Base-by-base conservation (phyloP, 64 coral and sea anemone species). In the Montipora foliosa region DNA sequence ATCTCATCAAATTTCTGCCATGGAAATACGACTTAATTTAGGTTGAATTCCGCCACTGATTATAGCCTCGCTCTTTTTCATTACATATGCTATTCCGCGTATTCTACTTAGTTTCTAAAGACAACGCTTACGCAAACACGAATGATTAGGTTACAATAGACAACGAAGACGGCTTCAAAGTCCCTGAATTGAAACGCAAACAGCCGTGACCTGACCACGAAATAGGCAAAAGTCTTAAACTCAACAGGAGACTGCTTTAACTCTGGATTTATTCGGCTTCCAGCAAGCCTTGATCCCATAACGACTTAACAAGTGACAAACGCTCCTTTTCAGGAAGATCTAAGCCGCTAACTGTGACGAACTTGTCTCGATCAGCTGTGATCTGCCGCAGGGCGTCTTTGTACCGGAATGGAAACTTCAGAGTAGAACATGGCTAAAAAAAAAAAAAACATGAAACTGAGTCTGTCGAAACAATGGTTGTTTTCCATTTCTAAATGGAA, bases 211-310 rank as follows among this genome's bases (percentile, higher is more conserved):
- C 29, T 1, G 15, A 50, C 15, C 12, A 78, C 13, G 6, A 13
- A 13, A 19, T 22, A 70, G 17, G 62, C 13, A 62, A 1, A 57
- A 37, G 3, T 6, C 2, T 17, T 11, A 1, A 67, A 84, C 62
- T 84, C 5, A 71, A 86, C 66, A 15, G 82, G 0, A 16, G 15
- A 2, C 16, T 70, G 19, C 60, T 71, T 72, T 2, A 84, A 16
- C 14, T 6, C 19, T 14, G 1, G 25, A 71, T 1, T 71, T 51
- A 86, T 21, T 86, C 82, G 7, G 49, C 29, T 73, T 52, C 75
- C 25, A 93, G 19, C 20, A 93, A 55, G 55, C 92, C 92, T 61
- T 93, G 83, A 37, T 85, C 22, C 92, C 92, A 93, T 12, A 93
- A 78, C 49, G 92, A 93, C 16, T 55, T 93, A 12, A 93, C 83